Conservation (phyloP, 2,113 vertebrate genomes). For the Pyrgilauda ruficollis region DNA sequence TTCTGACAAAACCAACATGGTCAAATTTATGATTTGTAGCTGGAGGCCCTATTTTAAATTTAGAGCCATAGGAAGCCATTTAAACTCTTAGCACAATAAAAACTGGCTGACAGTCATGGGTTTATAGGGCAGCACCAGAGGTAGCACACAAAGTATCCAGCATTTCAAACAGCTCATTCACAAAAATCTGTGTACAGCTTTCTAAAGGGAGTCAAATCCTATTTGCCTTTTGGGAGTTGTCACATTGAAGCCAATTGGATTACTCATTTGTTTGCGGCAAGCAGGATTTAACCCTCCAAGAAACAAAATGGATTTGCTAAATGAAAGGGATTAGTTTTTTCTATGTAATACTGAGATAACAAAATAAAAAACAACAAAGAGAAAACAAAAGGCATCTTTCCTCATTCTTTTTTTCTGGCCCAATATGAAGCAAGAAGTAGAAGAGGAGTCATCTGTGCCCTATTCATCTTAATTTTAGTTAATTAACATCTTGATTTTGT, state of each 20-base stretch:
- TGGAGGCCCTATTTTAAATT: not conserved
- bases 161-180: slow-evolving; percentile 33
- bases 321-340: slow-evolving; percentile 13
- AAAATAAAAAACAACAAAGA: not conserved
- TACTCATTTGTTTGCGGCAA: slow-evolving; percentile 43
- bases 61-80: not conserved
- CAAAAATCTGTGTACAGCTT: slow-evolving; percentile 12
- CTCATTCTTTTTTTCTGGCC: not conserved
- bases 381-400: not conserved
- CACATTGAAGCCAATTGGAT: slow-evolving; percentile 57
- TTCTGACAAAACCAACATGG: not conserved
- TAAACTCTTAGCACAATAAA: not conserved
- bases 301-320: slow-evolving; percentile 55
- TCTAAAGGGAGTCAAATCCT: slow-evolving; percentile 41
- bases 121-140: not conserved
- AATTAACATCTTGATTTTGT: not conserved
- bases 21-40: not conserved
- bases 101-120: not conserved
- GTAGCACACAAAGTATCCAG: not conserved
- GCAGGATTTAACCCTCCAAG: slow-evolving; percentile 47
- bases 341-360: not conserved
- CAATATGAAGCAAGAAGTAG: not conserved
- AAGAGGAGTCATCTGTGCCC: not conserved
- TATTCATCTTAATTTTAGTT: not conserved
- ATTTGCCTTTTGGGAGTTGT: slow-evolving; percentile 62